Evolutionary conservation across 2,888 invertebrate species (phyloP).

Genomic region (Drosophila austrosaltans): DNA sequence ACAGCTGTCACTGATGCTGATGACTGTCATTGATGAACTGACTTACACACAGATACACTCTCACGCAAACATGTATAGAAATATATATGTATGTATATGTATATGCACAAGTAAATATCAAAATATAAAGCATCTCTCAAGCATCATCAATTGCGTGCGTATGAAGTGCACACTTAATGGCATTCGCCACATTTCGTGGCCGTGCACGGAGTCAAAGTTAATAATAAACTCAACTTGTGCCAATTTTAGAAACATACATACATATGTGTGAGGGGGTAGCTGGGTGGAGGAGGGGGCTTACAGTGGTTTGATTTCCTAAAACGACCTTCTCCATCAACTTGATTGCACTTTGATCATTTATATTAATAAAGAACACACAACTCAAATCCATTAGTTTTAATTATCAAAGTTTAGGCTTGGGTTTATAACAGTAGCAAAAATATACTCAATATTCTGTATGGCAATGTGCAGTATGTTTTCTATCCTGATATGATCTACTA

Average conservation of each 20-base stretch:
- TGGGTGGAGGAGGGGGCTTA: background rate
- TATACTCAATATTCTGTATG: constrained; percentile 56
- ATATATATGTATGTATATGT: background rate
- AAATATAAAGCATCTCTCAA: constrained; percentile 12
- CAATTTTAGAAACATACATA: constrained; percentile 35
- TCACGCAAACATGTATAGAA: constrained; percentile 15
- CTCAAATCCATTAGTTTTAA: constrained; percentile 69
- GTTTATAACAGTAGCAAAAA: constrained; percentile 62
- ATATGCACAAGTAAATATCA: constrained; percentile 6
- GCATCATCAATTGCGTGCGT: constrained; percentile 44
- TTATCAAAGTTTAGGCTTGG: constrained; percentile 51
- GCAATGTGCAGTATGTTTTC: constrained; percentile 14
- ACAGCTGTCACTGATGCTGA: constrained; percentile 74
- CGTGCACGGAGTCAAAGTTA: constrained; percentile 43
- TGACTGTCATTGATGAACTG: constrained; percentile 67
- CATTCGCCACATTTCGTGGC: constrained; percentile 31
- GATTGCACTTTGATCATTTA: constrained; percentile 30
- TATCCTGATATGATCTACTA: constrained; percentile 73
- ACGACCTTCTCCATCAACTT: background rate
- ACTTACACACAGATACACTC: constrained; percentile 36
- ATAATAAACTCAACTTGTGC: constrained; percentile 48
- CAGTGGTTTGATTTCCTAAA: background rate
- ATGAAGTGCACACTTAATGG: constrained; percentile 59
- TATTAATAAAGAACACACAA: constrained; percentile 43
- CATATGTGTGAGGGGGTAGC: constrained; percentile 15